Evolutionary conservation across 2,797 vertebrate genomes (phyloP), one percentile per base, ranked within the genome.

Genomic region (Pogonophryne albipinna): DNA sequence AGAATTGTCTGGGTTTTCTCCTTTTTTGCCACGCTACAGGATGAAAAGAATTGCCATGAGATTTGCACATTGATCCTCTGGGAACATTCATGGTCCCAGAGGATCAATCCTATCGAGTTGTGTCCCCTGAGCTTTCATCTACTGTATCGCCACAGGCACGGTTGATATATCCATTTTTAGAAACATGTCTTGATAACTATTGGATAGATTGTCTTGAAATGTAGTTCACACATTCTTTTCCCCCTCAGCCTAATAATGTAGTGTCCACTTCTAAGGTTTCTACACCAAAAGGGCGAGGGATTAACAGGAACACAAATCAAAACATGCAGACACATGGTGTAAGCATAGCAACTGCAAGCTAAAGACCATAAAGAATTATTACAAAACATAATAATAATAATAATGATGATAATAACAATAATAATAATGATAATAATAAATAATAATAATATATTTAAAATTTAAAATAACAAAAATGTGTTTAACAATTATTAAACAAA

Each of bases 201-300:
- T 61, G 27, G 42, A 71, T 66, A 14, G 62, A 42, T 68, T 57
- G 31, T 34, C 14, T 12, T 50, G 10, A 34, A 52, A 20, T 47
- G 55, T 42, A 27, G 16, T 57, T 49, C n/a, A 61, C 4, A 31
- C 16, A 19, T 74, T 16, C 4, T 1, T 46, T 19, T 38, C 23
- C 16, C 56, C 23, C 16, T 51, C 14, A 53, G 12, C 17, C 17
- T 56, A 11, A 27, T 17, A 44, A 16, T 42, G 45, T 52, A 42
- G 47, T 19, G 17, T 57, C 19, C 42, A 49, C 42, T 31, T 68
- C 31, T 14, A 62, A 20, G 46, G 50, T 55, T 20, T 46, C 15
- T 31, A 2, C 38, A 46, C 52, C 44, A 19, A 23, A 16, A 34
- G 19, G 42, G 20, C 68, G 15, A 23, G 8, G 11, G 50, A 45